A percentile compares a stretch with the other conserved stretches of the same genome.
These are phyloP conservation scores for Anastatus disparis DNA, from an alignment of 1,140 invertebrate genomes.

Conservation along the genomic window DNA sequence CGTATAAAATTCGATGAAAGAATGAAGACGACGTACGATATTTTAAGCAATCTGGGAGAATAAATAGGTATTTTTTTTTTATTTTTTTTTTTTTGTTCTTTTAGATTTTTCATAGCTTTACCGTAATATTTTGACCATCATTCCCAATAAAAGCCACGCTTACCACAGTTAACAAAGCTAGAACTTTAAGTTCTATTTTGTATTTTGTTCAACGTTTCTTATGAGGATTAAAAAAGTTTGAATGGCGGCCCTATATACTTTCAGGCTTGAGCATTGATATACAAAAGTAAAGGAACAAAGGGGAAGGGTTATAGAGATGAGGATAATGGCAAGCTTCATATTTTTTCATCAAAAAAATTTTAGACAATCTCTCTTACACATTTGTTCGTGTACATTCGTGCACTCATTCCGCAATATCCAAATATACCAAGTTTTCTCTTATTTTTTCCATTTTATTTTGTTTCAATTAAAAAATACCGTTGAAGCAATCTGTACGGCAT, in stretches of 20 bases:
- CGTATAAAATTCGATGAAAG: slow-evolving; percentile 52
- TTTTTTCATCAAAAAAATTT: slow-evolving; percentile 18
- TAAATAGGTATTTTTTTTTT: slow-evolving; percentile 29
- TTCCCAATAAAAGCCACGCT: slow-evolving; percentile 9
- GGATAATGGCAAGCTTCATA: slow-evolving; percentile 5
- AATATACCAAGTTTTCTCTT: slow-evolving; percentile 22
- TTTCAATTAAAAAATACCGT: slow-evolving; percentile 27
- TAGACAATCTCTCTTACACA: slow-evolving; percentile 6
- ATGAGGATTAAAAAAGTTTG: not conserved
- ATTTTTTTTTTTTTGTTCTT: slow-evolving; percentile 22
- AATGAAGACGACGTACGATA: slow-evolving; percentile 30
- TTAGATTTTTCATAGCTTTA: not conserved
- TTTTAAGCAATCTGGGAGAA: slow-evolving; percentile 31
- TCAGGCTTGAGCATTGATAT: slow-evolving; percentile 5
- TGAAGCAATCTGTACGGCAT: slow-evolving; percentile 27
- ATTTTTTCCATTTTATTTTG: slow-evolving; percentile 9
- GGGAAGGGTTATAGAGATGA: not conserved
- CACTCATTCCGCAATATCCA: slow-evolving; percentile 15
- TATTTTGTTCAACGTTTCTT: not conserved
- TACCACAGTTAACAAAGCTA: not conserved
- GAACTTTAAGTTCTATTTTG: slow-evolving; percentile 14
- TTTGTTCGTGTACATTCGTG: not conserved
- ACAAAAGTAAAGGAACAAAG: slow-evolving; percentile 2
- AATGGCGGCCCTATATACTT: not conserved
- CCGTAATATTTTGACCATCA: not conserved